phyloP scores from a whole-genome alignment of 2,888 invertebrate genomes.

The Drosophila neoperkinsi region DNA sequence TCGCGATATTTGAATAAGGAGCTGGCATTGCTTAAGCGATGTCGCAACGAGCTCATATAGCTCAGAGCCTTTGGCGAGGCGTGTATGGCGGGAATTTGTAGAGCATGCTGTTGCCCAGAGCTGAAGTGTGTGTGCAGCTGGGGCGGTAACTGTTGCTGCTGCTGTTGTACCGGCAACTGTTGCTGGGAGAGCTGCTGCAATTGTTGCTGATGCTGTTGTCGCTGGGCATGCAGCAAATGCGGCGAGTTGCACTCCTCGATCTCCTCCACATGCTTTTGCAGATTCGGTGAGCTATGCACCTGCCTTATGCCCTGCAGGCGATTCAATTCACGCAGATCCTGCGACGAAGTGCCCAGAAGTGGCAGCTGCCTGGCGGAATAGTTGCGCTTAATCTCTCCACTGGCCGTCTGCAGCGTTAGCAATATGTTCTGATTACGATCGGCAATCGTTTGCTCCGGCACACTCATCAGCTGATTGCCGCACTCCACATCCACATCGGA shows the following conservation, averaged over 20 bases:
- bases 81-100: slow-evolving; percentile 84
- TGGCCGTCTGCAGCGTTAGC: slow-evolving; percentile 84
- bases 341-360: slow-evolving; percentile 82
- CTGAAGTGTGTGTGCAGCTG: slow-evolving; percentile 64
- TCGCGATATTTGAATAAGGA: slow-evolving; percentile 94
- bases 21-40: slow-evolving; percentile 93
- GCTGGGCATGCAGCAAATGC: slow-evolving; percentile 74
- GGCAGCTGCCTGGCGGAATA: slow-evolving; percentile 84
- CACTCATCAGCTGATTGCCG: slow-evolving; percentile 61
- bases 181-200: slow-evolving; percentile 35
- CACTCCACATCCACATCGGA: slow-evolving; percentile 73
- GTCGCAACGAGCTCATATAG: slow-evolving; percentile 90
- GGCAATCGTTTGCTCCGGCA: slow-evolving; percentile 63
- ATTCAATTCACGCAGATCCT: slow-evolving; percentile 77
- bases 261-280: slow-evolving; percentile 81
- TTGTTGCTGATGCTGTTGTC: slow-evolving; percentile 48
- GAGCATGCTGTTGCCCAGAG: slow-evolving; percentile 59
- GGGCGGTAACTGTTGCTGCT: slow-evolving; percentile 46
- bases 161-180: slow-evolving; percentile 39
- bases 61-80: slow-evolving; percentile 84
- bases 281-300: slow-evolving; percentile 85
- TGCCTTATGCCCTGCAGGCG: slow-evolving; percentile 82
- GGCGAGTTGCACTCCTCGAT: slow-evolving; percentile 74
- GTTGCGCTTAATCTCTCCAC: slow-evolving; percentile 84
- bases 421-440: slow-evolving; percentile 83